These are phyloP conservation scores for Cavia porcellus DNA, from an alignment of 2,113 vertebrate genomes.

Conservation along the genomic window DNA sequence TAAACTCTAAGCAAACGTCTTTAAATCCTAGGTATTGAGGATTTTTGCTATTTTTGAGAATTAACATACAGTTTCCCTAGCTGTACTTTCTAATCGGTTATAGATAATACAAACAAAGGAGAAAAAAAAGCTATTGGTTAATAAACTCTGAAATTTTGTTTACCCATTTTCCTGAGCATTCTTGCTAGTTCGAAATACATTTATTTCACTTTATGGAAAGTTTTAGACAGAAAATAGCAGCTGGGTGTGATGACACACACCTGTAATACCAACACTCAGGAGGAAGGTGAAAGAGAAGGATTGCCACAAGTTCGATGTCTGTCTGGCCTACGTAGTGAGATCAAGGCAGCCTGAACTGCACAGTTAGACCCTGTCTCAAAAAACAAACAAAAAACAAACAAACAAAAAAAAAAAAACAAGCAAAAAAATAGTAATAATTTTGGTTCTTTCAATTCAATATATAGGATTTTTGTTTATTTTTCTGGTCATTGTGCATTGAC, in stretches of 20 bases:
- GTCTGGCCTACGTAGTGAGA: background rate
- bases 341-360: background rate
- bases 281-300: background rate
- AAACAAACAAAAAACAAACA: no score
- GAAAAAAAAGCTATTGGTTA: background rate
- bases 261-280: background rate
- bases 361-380: background rate
- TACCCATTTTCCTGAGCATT: background rate
- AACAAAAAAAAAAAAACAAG: background rate
- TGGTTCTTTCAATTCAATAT: background rate
- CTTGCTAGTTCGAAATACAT: background rate
- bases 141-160: conserved; percentile 20
- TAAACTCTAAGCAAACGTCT: background rate
- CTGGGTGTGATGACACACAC: background rate
- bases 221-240: conserved; percentile 12
- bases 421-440: background rate
- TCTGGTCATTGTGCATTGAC: background rate
- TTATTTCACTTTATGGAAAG: background rate
- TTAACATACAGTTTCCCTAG: background rate
- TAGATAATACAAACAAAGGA: background rate
- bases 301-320: background rate
- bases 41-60: conserved; percentile 1
- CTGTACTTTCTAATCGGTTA: background rate
- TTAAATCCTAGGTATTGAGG: conserved; percentile 1
- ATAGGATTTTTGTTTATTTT: background rate